Base-by-base conservation (phyloP, 2,797 vertebrate species). In the Pampus argenteus region DNA sequence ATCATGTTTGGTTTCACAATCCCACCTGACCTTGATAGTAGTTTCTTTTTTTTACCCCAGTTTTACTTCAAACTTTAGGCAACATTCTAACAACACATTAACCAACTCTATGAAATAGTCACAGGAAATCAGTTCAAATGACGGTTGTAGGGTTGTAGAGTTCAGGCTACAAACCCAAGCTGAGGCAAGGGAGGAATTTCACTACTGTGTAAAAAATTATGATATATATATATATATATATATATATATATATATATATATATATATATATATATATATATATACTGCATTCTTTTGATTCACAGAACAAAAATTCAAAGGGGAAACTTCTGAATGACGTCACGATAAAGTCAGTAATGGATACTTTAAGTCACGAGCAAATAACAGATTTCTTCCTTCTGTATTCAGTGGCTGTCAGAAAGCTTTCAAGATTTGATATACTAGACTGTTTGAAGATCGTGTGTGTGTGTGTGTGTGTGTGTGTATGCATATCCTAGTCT, bases 121-220 rank as follows among this genome's bases (percentile, higher is more conserved):
- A 79, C 57, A 73, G 66, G 75, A 76, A 18, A 20, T 6, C 8
- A 20, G 20, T 11, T 5, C 2, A 23, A 42, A 6, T 2, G 18
- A 22, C 34, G 42, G 3, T 52, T 72, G 38, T 7, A 44, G 67
- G 81, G 73, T 51, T 72, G 26, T 15, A 36, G 8, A 59, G 45
- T 59, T 22, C 2, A 25, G 20, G 47, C 17, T 38, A 5, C 9
- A 22, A 56, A 18, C 60, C 34, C 44, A 62, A 51, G 10, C 36
- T 86, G 60, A 71, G 2, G 77, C 77, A 84, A 86, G 0, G 0
- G 0, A 20, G 65, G 66, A 60, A 51, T 25, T 76, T 71, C 62
- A 60, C 13, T 0, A 20, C 48, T 28, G 48, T 71, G 62, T 48
- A 34, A 52, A 64, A 55, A 7, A n/a, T n/a, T n/a, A n/a, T n/a